Conservation (phyloP, 2,888 invertebrate species). For the Stenichneumon culpator region DNA sequence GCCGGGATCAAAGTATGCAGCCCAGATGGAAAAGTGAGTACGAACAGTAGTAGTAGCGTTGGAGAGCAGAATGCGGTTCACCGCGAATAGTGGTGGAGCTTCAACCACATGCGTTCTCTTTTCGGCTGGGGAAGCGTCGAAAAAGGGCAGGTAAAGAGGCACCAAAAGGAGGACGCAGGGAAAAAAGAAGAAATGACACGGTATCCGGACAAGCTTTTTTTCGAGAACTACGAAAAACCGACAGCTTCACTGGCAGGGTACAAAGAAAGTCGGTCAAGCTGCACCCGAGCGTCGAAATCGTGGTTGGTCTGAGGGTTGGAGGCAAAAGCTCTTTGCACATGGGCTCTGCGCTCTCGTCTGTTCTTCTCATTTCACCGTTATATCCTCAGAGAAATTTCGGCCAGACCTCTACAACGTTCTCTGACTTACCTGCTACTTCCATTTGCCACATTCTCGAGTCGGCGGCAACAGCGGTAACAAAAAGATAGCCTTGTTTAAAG, state of each 20-base stretch:
- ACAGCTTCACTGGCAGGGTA: conserved; percentile 62
- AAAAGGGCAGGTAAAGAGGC: conserved; percentile 58
- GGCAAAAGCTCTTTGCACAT: conserved; percentile 63
- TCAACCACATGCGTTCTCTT: conserved; percentile 52
- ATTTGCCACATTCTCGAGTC: conserved; percentile 19
- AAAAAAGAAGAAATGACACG: conserved; percentile 57
- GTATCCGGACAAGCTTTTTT: conserved; percentile 62
- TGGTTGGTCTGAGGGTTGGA: conserved; percentile 54
- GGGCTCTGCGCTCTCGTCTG: conserved; percentile 44
- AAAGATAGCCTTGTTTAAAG: background rate
- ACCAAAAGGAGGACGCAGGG: conserved; percentile 50
- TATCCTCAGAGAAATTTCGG: conserved; percentile 52
- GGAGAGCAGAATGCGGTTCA: conserved; percentile 46
- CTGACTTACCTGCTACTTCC: conserved; percentile 31
- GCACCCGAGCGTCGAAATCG: conserved; percentile 64
- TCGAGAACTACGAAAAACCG: conserved; percentile 58
- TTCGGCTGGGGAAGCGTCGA: conserved; percentile 36
- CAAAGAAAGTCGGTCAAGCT: conserved; percentile 80
- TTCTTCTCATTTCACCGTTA: conserved; percentile 53
- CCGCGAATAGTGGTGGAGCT: conserved; percentile 59
- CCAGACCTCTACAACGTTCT: conserved; percentile 40
- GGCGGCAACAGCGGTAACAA: background rate
- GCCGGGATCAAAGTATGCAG: conserved; percentile 94
- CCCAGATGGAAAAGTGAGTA: conserved; percentile 92
- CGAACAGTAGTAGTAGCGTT: conserved; percentile 9